Percentiles rank a stretch among this genome's conserved stretches.
These are phyloP conservation scores for Sebastiscus albofasciatus DNA, from an alignment of 2,797 vertebrate genomes.

Conservation along the genomic window DNA sequence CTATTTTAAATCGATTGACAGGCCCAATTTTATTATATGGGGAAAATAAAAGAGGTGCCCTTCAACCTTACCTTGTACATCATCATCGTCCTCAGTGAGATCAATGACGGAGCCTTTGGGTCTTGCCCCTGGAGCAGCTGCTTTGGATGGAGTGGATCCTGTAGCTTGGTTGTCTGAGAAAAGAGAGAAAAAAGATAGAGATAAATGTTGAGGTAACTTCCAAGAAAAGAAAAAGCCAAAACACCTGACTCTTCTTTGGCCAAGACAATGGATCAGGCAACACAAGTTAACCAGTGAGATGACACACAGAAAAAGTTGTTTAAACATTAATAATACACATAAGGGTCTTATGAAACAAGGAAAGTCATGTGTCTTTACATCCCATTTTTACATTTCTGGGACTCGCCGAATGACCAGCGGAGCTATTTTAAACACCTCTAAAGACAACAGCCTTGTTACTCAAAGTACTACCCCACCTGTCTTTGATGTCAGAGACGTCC, in stretches of 20 bases:
- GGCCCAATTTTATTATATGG: neutral
- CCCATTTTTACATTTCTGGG: neutral
- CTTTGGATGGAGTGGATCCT: constrained; percentile 82
- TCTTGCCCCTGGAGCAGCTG: constrained; percentile 79
- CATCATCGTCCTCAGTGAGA: constrained; percentile 97
- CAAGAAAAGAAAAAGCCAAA: neutral
- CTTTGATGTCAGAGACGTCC: constrained; percentile 82
- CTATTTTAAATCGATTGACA: too few species aligned
- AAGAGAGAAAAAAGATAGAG: neutral
- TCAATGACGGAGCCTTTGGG: constrained; percentile 93
- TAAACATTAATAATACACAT: neutral
- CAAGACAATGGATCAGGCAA: neutral
- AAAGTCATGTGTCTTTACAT: neutral
- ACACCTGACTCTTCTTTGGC: neutral
- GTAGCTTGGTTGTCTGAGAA: constrained; percentile 89
- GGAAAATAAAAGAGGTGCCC: too few species aligned
- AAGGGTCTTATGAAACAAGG: neutral
- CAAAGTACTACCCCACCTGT: constrained; percentile 71
- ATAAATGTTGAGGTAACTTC: neutral
- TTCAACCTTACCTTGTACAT: constrained; percentile 83
- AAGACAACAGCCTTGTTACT: neutral
- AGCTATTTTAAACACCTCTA: neutral
- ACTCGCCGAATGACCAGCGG: neutral
- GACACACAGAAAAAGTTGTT: neutral
- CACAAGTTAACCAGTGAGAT: neutral